A percentile compares a stretch with the other conserved stretches of the same genome.
Evolutionary conservation across 2,797 vertebrate species (phyloP).

Genomic region (Microctenopoma lineatum): DNA sequence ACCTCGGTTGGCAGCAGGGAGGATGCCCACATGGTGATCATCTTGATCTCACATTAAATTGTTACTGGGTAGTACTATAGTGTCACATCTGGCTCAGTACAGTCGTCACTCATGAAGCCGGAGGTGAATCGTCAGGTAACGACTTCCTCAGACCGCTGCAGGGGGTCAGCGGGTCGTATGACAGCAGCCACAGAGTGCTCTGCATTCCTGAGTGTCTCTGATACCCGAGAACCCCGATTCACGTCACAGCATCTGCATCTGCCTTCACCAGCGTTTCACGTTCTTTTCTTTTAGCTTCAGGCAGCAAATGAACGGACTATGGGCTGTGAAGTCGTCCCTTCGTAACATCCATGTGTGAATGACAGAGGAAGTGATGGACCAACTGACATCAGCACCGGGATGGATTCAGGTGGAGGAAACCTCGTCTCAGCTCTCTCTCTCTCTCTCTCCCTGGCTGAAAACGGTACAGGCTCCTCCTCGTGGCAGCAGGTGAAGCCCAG

Average conservation of each 20-base stretch:
- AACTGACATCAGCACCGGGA: too few species aligned
- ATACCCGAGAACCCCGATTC: conserved; percentile 55
- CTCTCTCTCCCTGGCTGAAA: background rate
- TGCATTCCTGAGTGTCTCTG: conserved; percentile 55
- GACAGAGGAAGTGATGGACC: too few species aligned
- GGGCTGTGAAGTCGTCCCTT: background rate
- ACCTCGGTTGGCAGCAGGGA: too few species aligned
- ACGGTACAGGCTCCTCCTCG: conserved; percentile 1
- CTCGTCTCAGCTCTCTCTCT: too few species aligned
- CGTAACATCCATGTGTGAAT: too few species aligned
- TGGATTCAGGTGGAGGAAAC: too few species aligned
- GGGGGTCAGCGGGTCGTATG: conserved; percentile 53
- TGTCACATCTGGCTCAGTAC: too few species aligned
- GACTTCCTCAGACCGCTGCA: conserved; percentile 59
- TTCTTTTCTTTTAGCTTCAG: conserved; percentile 17
- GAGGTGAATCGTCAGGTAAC: conserved; percentile 48
- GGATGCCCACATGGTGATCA: too few species aligned
- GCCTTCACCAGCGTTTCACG: conserved; percentile 4
- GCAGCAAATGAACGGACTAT: background rate
- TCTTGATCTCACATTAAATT: too few species aligned
- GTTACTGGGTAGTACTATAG: too few species aligned
- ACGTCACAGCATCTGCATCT: background rate
- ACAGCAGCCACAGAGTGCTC: conserved; percentile 25
- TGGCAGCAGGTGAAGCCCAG: background rate
- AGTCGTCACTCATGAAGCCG: too few species aligned